Base-by-base conservation (phyloP, 2,888 invertebrate genomes). In the Megastigmus dorsalis region DNA sequence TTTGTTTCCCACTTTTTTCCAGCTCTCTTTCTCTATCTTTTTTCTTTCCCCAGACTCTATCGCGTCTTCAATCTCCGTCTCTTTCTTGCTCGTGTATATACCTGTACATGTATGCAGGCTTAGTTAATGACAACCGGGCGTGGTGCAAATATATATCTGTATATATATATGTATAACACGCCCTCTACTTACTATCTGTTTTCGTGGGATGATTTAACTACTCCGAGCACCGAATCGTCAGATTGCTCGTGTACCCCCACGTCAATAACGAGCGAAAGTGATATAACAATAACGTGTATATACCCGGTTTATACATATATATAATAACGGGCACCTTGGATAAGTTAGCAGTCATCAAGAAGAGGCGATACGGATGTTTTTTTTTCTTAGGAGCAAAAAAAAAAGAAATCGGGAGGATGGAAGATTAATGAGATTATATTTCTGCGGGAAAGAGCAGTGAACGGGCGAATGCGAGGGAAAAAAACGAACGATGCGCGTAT, bases 351-450 rank as follows among this genome's bases (percentile, higher is more conserved):
- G 10, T 26, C 28, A 15, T 9, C 23, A n/a, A n/a, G n/a, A n/a
- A n/a, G 50, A 45, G 20, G 10, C 9, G 43, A 54, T 54, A 43
- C 52, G 30, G 15, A 26, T 43, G n/a, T 15, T 71, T 66, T 72
- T 59, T 45, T 30, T 72, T 59, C 36, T 30, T 10, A 30, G 15
- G 59, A 18, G 33, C 6, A 36, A 41, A 18, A 26, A 71, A 6
- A 33, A 15, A 4, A 5, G 5, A 15, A 10, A n/a, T n/a, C 38
- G 26, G 9, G 57, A 59, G 43, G 62, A 69, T 63, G 52, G 36
- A 30, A 59, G 69, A 69, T 74, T 69, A 65, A 69, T 69, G 69
- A 69, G 74, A 74, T 63, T 68, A 57, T 45, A 57, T 41, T 18
- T n/a, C 13, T 38, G 65, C n/a, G 18, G 52, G 9, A 38, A 36